Conservation (phyloP, 2,797 vertebrate genomes). For the Pseudocheirus occidentalis region DNA sequence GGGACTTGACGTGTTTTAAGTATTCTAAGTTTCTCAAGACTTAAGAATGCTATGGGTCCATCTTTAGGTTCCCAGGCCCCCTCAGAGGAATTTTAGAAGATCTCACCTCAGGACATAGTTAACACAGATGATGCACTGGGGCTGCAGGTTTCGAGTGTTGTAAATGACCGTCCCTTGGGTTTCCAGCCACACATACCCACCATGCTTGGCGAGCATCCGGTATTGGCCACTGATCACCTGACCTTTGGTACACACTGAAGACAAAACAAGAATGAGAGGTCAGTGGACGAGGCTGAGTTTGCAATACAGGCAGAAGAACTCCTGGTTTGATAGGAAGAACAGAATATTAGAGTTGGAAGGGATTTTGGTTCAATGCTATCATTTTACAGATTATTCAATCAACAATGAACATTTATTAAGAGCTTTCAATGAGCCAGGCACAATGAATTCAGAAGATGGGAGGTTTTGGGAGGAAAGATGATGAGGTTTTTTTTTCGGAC, state of each 20-base stretch:
- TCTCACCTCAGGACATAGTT: slow-evolving; percentile 97
- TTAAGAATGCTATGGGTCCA: not conserved
- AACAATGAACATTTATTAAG: not conserved
- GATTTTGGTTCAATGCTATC: not conserved
- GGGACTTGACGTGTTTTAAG: not conserved
- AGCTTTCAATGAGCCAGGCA: not conserved
- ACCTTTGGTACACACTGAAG: slow-evolving; percentile 95
- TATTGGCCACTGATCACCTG: slow-evolving; percentile 95
- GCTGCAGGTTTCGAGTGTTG: slow-evolving; percentile 96
- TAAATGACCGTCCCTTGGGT: slow-evolving; percentile 98
- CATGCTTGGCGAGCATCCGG: slow-evolving; percentile 96
- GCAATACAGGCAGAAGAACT: not conserved
- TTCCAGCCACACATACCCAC: slow-evolving; percentile 97
- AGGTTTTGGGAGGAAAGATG: not conserved
- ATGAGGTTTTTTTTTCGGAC: no score
- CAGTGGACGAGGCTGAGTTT: not conserved
- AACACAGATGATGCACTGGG: slow-evolving; percentile 97
- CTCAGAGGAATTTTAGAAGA: not conserved
- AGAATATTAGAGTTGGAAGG: not conserved
- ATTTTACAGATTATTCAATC: not conserved
- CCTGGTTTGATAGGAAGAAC: not conserved
- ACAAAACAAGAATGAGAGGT: slow-evolving; percentile 39
- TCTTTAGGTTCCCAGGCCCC: not conserved
- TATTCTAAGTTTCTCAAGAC: not conserved
- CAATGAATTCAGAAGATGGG: not conserved